phyloP scores from a whole-genome alignment of 2,888 invertebrate species.

The Dryadula phaetusa region DNA sequence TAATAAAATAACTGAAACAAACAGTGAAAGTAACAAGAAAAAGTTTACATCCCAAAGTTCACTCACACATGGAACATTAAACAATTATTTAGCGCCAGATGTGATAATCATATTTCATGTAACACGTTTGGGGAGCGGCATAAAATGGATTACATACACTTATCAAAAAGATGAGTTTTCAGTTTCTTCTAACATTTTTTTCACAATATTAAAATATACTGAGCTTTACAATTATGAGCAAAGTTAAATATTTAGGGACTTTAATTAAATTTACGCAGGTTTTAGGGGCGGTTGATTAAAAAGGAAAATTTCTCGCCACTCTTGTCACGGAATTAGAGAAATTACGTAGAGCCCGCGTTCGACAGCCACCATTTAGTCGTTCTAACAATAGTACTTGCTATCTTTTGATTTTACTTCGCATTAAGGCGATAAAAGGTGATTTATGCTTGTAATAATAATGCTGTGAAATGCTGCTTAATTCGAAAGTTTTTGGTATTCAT shows the following conservation, averaged over 20 bases:
- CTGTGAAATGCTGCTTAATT: background rate
- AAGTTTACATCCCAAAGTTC: slow-evolving; percentile 14
- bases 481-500: background rate
- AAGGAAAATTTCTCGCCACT: slow-evolving; percentile 55
- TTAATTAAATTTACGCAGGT: slow-evolving; percentile 69
- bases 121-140: slow-evolving; percentile 12
- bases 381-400: slow-evolving; percentile 18
- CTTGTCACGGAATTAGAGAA: slow-evolving; percentile 57
- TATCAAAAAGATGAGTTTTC: slow-evolving; percentile 6
- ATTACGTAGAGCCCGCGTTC: slow-evolving; percentile 57
- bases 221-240: slow-evolving; percentile 60
- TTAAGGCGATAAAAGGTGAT: slow-evolving; percentile 19
- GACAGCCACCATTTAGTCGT: slow-evolving; percentile 34
- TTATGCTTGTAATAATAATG: background rate
- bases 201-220: background rate
- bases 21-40: slow-evolving; percentile 18
- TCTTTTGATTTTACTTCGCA: slow-evolving; percentile 20
- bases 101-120: slow-evolving; percentile 30
- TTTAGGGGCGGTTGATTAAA: slow-evolving; percentile 63
- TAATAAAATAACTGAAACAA: background rate
- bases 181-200: background rate
- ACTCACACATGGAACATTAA: slow-evolving; percentile 14
- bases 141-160: slow-evolving; percentile 14
- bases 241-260: slow-evolving; percentile 70
- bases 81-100: slow-evolving; percentile 28